Evolutionary conservation across 1,140 invertebrate genomes (phyloP), one percentile per base, ranked within the genome.

Genomic region (Plodia interpunctella): DNA sequence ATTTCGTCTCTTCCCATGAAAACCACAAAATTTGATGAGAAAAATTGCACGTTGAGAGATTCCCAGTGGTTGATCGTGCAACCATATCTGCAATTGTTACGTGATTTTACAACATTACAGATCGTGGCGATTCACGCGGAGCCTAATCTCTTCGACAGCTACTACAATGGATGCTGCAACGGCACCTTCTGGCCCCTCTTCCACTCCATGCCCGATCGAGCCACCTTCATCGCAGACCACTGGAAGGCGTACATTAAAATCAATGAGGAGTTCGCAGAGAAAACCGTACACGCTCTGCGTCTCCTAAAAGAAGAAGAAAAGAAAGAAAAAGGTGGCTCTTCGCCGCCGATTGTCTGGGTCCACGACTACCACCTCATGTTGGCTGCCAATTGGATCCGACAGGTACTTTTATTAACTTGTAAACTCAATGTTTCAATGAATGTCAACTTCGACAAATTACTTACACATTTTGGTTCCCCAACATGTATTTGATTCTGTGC

Each of bases 281-380:
- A 94, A 71, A 96, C 96, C 0, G 91, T 97, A 49, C 91, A 91
- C 59, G 96, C 96, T 0, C 72, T 97, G 30, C 91, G 93, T 56
- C 90, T 91, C 44, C 81, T 94, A 49, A 91, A 92, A 8, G 88
- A 92, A 49, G 91, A 92, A 8, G 88, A 92, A 38, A 90, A 84
- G 65, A 93, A 91, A 55, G 90, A 89, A 71, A 91, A 90, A 64
- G 92, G 89, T 60, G 90, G 91, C 10, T 91, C 90, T 0, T 86
- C 90, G 6, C 84, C 91, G 0, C 96, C 96, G 0, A 91, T 98
- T 17, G 93, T 98, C 0, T 98, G 96, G 97, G 93, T 98, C 15
- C 96, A 98, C 70, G 97, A 98, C 80, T 98, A 98, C 83, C 97
- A 98, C 74, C 90, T 98, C 4, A 97, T 97, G 95, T 83, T 97